Base-by-base conservation (phyloP, 64 coral and sea anemone species). In the Actinia equina region DNA sequence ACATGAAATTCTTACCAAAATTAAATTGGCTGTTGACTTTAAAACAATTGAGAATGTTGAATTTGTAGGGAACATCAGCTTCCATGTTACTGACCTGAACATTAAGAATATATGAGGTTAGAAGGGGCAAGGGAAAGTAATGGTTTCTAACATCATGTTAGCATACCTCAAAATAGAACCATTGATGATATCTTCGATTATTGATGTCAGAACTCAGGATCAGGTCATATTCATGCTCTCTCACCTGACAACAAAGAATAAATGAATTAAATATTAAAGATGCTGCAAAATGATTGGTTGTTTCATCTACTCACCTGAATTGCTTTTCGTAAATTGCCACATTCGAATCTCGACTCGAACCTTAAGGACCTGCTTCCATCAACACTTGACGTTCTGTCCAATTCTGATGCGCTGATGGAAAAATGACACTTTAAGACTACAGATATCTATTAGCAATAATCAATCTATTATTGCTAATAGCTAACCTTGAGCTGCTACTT, bases 21-120 rank as follows among this genome's bases (percentile, higher is more conserved):
- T 99, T 99, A 80, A 99, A 99, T 60, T 99, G 97, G 88, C 97
- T 99, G 53, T 99, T 99, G 37, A 99, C 87, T 78, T 99, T 99
- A 59, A 95, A 93, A 91, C 97, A 99, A 74, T 99, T 99, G 59
- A 99, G 77, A 19, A 99, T 99, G 58, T 99, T 99, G 78, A 99
- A 99, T 74, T 92, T 95, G 83, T 99, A 99, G 10, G 97, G 90
- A 51, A 93, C 89, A 78, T 95, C 91, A 53, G 91, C 97, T 3
- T 95, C 93, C 97, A 99, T 99, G 52, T 92, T 93, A 53, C 93
- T 84, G 19, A 99, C 91, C 97, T 99, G 25, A 20, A 91, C 90
- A 4, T 52, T 22, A 51, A 17, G 2, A 18, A 82, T 5, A 60
- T 19, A n/a, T 10, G 10, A n/a, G 62, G n/a, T 23, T 10, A 65